A percentile compares a stretch with the other conserved stretches of the same genome.
Conservation (phyloP, 2,797 vertebrate genomes). For the Falco rusticolus region DNA sequence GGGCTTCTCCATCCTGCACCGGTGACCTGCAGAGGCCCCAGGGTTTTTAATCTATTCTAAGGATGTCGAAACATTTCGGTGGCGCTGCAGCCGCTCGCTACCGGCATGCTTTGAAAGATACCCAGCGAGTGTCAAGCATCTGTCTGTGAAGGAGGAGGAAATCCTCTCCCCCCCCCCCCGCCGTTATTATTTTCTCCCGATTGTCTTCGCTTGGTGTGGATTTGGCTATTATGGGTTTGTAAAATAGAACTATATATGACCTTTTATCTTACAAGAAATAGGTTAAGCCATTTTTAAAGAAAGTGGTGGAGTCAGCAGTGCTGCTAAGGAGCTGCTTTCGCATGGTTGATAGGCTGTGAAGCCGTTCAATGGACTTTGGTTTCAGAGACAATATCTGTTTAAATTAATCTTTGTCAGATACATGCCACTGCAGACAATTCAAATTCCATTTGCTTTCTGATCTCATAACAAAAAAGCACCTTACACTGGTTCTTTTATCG, state of each 20-base stretch:
- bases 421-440: conserved; percentile 70
- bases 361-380: conserved; percentile 70
- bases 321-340: conserved; percentile 70
- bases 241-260: conserved; percentile 71
- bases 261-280: conserved; percentile 73
- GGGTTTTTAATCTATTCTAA: conserved; percentile 19
- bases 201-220: conserved; percentile 59
- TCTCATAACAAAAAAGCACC: conserved; percentile 71
- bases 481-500: conserved; percentile 64
- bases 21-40: background rate
- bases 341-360: conserved; percentile 71
- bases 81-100: background rate
- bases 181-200: conserved; percentile 49
- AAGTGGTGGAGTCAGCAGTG: conserved; percentile 70
- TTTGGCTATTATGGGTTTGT: conserved; percentile 66
- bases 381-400: conserved; percentile 74
- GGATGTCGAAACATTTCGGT: background rate
- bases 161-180: background rate
- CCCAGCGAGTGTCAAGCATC: conserved; percentile 57
- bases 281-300: conserved; percentile 71
- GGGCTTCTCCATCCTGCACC: background rate
- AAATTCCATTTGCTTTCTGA: conserved; percentile 73
- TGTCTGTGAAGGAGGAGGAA: conserved; percentile 53
- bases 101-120: conserved; percentile 22
- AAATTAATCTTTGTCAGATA: conserved; percentile 77